Percentiles rank a stretch among this genome's conserved stretches.
phyloP scores from a whole-genome alignment of 1,140 invertebrate species.

The Drosophila novamexicana region DNA sequence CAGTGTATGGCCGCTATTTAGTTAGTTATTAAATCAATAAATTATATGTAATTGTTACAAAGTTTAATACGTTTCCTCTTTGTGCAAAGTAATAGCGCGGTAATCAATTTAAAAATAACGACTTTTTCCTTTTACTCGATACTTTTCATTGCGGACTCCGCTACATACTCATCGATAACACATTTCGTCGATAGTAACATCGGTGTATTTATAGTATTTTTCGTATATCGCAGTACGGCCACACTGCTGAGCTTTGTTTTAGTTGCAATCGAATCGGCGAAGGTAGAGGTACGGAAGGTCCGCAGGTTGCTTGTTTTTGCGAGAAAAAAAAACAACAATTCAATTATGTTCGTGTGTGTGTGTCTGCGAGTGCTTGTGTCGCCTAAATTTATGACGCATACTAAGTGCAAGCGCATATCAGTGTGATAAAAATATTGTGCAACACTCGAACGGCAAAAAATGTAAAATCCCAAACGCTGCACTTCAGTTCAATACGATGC shows the following conservation, averaged over 20 bases:
- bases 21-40: conserved; percentile 51
- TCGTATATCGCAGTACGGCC: conserved; percentile 1
- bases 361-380: conserved; percentile 43
- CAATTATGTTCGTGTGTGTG: conserved; percentile 51
- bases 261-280: conserved; percentile 53
- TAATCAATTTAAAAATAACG: conserved; percentile 3
- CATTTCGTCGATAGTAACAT: not conserved
- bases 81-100: not conserved
- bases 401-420: conserved; percentile 57
- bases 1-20: conserved; percentile 24
- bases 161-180: not conserved
- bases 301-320: conserved; percentile 23
- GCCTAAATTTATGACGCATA: conserved; percentile 70
- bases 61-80: not conserved
- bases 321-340: conserved; percentile 61
- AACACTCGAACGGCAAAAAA: conserved; percentile 39
- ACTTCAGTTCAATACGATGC: conserved; percentile 20
- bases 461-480: conserved; percentile 30
- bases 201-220: conserved; percentile 13
- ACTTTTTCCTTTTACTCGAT: not conserved
- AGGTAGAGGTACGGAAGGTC: conserved; percentile 22
- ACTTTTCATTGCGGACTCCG: not conserved
- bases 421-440: conserved; percentile 41
- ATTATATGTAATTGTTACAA: conserved; percentile 57
- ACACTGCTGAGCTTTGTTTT: conserved; percentile 19